These are phyloP conservation scores for rabbit (Oryctolagus cuniculus) DNA, from an alignment of 2,113 vertebrate species.

Conservation along the genomic window mOryCun1.1 NC_091439.1:125641001-125641500, in stretches of 20 bases:
- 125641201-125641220: constrained; percentile 39
- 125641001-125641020: not conserved
- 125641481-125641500: not conserved
- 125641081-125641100: not conserved
- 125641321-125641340: constrained; percentile 53
- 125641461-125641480: not conserved
- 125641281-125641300: constrained; percentile 61
- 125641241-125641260: not conserved
- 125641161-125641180: constrained; percentile 69
- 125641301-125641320: constrained; percentile 52
- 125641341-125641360: constrained; percentile 16
- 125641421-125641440: not conserved
- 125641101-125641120: constrained; percentile 21
- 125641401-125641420: not conserved
- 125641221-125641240: constrained; percentile 67
- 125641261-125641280: constrained; percentile 62
- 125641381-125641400: not conserved
- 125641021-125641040: not conserved
- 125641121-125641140: constrained; percentile 46
- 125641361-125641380: not conserved
- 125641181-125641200: constrained; percentile 53
- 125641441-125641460: not conserved
- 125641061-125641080: not conserved
- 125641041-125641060: not conserved
- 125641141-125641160: constrained; percentile 66